A percentile compares a stretch with the other conserved stretches of the same genome.
Evolutionary conservation across 2,797 vertebrate genomes (phyloP).

Genomic region (Tauraco hartlaubi): DNA sequence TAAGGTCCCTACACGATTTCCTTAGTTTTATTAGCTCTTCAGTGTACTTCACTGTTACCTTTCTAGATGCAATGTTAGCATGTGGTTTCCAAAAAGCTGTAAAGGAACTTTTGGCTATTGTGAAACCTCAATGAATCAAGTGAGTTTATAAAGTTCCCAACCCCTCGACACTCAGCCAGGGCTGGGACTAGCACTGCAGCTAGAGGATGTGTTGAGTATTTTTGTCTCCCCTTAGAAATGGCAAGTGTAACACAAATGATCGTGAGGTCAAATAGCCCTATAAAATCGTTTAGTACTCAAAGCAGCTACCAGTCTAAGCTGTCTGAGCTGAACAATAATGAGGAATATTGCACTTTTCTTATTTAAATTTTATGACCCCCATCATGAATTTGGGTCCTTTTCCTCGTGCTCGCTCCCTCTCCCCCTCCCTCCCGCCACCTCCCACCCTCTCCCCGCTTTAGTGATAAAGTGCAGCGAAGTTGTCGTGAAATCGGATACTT

Average conservation of each 20-base stretch:
- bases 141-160: conserved; percentile 70
- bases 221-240: conserved; percentile 60
- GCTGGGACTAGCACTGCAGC: conserved; percentile 51
- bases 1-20: conserved; percentile 12
- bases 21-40: conserved; percentile 35
- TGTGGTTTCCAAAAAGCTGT: conserved; percentile 64
- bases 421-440: conserved; percentile 6
- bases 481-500: conserved; percentile 77
- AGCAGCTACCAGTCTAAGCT: conserved; percentile 43
- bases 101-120: conserved; percentile 71
- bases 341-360: conserved; percentile 57
- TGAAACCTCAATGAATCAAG: conserved; percentile 68
- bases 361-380: conserved; percentile 69
- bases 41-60: conserved; percentile 17
- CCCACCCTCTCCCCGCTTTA: conserved; percentile 30
- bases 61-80: conserved; percentile 19
- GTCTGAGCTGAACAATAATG: conserved; percentile 45
- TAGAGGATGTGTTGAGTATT: conserved; percentile 64
- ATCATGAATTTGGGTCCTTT: conserved; percentile 49
- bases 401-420: neutral
- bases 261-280: conserved; percentile 46
- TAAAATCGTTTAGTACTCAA: conserved; percentile 43
- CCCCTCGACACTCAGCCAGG: conserved; percentile 21
- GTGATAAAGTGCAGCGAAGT: conserved; percentile 61
- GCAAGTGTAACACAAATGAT: conserved; percentile 65